Percentiles rank a stretch among this genome's conserved stretches.
Evolutionary conservation across 2,888 invertebrate genomes (phyloP).

Genomic region (Schizaphis graminum): DNA sequence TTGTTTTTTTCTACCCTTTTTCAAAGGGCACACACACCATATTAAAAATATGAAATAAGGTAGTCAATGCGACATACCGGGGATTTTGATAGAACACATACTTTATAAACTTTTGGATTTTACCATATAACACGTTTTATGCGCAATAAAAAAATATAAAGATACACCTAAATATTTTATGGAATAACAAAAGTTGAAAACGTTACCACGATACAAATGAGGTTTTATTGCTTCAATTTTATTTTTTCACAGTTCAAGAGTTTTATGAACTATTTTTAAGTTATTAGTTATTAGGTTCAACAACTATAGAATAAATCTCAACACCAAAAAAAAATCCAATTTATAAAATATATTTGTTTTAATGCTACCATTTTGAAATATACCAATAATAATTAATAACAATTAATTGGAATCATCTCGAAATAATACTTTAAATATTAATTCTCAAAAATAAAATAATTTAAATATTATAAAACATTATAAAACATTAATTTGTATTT

Average conservation of each 20-base stretch:
- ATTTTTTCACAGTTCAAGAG: slow-evolving; percentile 24
- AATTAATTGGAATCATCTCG: not conserved
- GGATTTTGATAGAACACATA: not conserved
- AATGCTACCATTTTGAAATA: not conserved
- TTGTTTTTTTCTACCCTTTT: slow-evolving; percentile 7
- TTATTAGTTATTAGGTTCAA: slow-evolving; percentile 17
- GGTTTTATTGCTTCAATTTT: slow-evolving; percentile 36
- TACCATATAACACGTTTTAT: slow-evolving; percentile 29
- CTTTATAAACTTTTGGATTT: slow-evolving; percentile 32
- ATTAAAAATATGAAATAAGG: slow-evolving; percentile 40
- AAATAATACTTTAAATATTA: not conserved
- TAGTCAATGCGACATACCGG: not conserved
- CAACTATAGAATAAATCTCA: not conserved
- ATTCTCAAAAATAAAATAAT: not conserved
- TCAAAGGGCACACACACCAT: not conserved
- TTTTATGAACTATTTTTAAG: slow-evolving; percentile 1
- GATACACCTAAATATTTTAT: slow-evolving; percentile 31
- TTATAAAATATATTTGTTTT: not conserved
- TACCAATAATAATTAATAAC: not conserved
- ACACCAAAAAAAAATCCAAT: not conserved
- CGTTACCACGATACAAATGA: not conserved
- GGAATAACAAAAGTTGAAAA: slow-evolving; percentile 12
- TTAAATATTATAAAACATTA: not conserved
- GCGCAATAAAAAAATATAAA: slow-evolving; percentile 30
- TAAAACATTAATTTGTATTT: not conserved